Percentiles rank a stretch among this genome's conserved stretches.
Conservation (phyloP, 2,113 vertebrate species). For the Sardina pilchardus region DNA sequence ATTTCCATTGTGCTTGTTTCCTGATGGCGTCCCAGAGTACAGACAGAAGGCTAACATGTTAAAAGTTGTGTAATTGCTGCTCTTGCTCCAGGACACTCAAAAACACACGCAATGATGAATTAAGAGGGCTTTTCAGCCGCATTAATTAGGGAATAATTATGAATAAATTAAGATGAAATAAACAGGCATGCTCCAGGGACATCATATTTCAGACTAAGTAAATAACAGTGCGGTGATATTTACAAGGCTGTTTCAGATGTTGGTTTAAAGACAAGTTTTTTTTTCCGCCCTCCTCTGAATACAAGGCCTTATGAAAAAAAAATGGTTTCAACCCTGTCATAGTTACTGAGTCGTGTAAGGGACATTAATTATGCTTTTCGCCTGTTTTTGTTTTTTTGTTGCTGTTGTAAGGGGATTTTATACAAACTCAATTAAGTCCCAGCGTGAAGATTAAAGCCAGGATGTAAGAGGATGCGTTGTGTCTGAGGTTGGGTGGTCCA, state of each 20-base stretch:
- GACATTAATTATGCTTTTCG: conserved; percentile 16
- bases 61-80: conserved; percentile 67
- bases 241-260: conserved; percentile 50
- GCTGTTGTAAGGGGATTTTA: neutral
- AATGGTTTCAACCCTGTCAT: neutral
- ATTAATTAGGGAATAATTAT: conserved; percentile 73
- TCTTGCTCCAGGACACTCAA: conserved; percentile 62
- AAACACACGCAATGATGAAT: conserved; percentile 57
- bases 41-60: conserved; percentile 65
- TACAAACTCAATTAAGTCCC: neutral
- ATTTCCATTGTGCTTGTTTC: conserved; percentile 59
- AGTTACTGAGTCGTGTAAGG: conserved; percentile 24
- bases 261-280: conserved; percentile 41
- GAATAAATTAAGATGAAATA: conserved; percentile 72
- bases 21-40: conserved; percentile 61
- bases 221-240: conserved; percentile 54
- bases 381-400: neutral
- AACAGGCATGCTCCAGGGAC: conserved; percentile 66
- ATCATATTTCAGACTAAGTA: conserved; percentile 57
- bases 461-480: neutral
- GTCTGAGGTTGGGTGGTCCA: neutral
- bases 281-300: conserved; percentile 24
- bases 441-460: neutral
- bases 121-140: conserved; percentile 62
- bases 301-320: conserved; percentile 34